Percentiles rank a stretch among this genome's conserved stretches.
phyloP scores from a whole-genome alignment of 2,888 invertebrate genomes.

The Drosophila macrospina region DNA sequence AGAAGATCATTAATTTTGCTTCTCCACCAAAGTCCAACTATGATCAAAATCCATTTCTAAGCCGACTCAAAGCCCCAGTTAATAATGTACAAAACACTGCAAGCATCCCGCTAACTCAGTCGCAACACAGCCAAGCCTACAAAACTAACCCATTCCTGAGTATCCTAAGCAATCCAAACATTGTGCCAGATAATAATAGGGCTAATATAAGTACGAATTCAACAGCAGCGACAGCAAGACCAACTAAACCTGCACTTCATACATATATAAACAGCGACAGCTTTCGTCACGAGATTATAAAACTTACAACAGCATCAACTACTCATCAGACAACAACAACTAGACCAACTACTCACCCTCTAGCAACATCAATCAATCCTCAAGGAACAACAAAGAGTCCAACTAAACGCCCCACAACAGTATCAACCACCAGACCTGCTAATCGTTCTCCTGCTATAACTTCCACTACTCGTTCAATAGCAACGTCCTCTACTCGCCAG shows the following conservation, averaged over 20 bases:
- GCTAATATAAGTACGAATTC: slow-evolving; percentile 14
- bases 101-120: background rate
- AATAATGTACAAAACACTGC: slow-evolving; percentile 15
- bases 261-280: slow-evolving; percentile 66
- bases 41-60: slow-evolving; percentile 61
- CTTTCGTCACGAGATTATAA: slow-evolving; percentile 61
- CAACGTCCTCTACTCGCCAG: slow-evolving; percentile 7
- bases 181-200: slow-evolving; percentile 1
- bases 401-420: background rate
- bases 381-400: slow-evolving; percentile 8
- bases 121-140: slow-evolving; percentile 15
- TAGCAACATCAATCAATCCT: background rate
- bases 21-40: slow-evolving; percentile 32
- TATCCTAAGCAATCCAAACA: slow-evolving; percentile 16
- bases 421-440: slow-evolving; percentile 6
- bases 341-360: background rate
- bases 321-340: slow-evolving; percentile 3
- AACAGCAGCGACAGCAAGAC: slow-evolving; percentile 24
- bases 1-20: background rate
- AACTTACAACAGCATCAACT: slow-evolving; percentile 32
- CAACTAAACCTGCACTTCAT: slow-evolving; percentile 24
- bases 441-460: background rate
- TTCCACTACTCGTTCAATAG: slow-evolving; percentile 1
- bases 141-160: slow-evolving; percentile 63
- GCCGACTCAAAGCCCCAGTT: slow-evolving; percentile 5